These are phyloP conservation scores for Deilephila porcellus DNA, from an alignment of 2,888 invertebrate species.

Conservation along the genomic window DNA sequence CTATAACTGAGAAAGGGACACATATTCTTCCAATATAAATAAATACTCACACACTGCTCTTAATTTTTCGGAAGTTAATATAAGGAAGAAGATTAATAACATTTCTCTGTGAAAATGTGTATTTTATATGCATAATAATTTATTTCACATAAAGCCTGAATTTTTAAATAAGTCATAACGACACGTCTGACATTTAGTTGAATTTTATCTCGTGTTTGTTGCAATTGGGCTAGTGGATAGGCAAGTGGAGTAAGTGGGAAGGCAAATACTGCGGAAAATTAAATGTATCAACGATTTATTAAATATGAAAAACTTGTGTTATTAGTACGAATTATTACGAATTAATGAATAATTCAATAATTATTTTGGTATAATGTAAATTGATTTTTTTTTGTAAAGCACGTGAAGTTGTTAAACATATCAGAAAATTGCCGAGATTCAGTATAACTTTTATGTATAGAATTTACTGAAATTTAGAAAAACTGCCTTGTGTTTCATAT, in stretches of 20 bases:
- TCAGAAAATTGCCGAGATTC: too few species aligned
- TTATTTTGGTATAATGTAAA: too few species aligned
- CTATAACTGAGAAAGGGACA: too few species aligned
- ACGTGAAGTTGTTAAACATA: too few species aligned
- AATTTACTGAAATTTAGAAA: too few species aligned
- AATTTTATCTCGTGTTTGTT: conserved; percentile 4
- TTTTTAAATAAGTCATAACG: conserved; percentile 17
- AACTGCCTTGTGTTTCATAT: too few species aligned
- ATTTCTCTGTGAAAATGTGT: conserved; percentile 12
- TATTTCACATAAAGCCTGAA: background rate
- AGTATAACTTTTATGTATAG: too few species aligned
- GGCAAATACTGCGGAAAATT: background rate
- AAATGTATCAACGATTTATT: background rate
- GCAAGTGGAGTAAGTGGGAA: background rate
- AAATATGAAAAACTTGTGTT: background rate
- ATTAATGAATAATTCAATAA: too few species aligned
- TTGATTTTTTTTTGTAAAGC: too few species aligned
- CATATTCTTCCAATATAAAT: background rate
- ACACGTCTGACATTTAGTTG: conserved; percentile 25
- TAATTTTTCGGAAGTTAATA: conserved; percentile 27
- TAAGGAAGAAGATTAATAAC: conserved; percentile 24
- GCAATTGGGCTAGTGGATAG: background rate
- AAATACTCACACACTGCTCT: conserved; percentile 28
- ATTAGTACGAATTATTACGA: too few species aligned
- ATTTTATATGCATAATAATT: conserved; percentile 14